These are phyloP conservation scores for Orthosia gothica DNA, from an alignment of 2,888 invertebrate species.

Conservation along the genomic window DNA sequence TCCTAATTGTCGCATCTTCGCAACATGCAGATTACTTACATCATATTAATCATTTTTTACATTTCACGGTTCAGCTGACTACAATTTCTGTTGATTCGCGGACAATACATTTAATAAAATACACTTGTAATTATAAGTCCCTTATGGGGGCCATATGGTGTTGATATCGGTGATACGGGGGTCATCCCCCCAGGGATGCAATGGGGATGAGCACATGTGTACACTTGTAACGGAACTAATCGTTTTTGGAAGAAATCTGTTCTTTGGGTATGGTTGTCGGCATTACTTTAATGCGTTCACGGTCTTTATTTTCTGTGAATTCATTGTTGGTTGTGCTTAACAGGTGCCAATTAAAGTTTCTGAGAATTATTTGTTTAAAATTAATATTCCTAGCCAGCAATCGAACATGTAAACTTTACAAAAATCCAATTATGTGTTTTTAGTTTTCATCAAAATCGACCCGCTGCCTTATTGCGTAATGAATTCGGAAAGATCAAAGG, in stretches of 20 bases:
- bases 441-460: no score
- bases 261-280: constrained; percentile 70
- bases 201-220: constrained; percentile 81
- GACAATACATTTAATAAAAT: constrained; percentile 77
- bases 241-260: constrained; percentile 76
- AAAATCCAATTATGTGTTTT: no score
- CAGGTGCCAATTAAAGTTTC: background rate
- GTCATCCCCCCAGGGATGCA: constrained; percentile 64
- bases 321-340: background rate
- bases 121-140: constrained; percentile 84
- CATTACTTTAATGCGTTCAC: constrained; percentile 63
- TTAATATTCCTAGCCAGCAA: background rate
- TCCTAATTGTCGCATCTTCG: constrained; percentile 1
- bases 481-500: no score
- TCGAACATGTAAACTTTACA: no score
- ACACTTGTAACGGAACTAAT: constrained; percentile 88
- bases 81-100: constrained; percentile 73
- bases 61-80: constrained; percentile 85
- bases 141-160: constrained; percentile 87
- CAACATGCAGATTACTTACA: constrained; percentile 36
- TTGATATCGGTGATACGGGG: constrained; percentile 72
- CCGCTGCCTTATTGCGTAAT: no score
- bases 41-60: constrained; percentile 74
- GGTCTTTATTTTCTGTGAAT: constrained; percentile 23
- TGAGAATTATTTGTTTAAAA: background rate